Conservation (phyloP, 2,797 vertebrate species). For the Chelonia mydas region DNA sequence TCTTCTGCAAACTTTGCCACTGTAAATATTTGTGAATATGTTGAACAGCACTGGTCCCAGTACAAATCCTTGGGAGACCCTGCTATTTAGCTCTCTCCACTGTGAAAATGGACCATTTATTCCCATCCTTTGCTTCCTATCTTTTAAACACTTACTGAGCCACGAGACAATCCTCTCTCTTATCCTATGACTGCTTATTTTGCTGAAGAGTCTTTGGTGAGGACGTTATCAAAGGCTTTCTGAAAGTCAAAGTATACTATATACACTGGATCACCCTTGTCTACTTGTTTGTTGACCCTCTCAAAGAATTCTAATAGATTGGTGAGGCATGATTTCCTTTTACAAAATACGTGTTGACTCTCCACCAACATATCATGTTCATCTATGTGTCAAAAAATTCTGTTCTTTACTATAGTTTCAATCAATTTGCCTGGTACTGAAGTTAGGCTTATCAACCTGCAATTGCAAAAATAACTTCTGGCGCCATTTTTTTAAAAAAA, state of each 20-base stretch:
- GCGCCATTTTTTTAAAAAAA: too few species aligned
- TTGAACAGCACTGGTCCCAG: neutral
- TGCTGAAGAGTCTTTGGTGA: neutral
- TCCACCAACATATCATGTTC: too few species aligned
- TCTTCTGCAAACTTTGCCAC: neutral
- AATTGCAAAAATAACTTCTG: neutral
- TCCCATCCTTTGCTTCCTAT: neutral
- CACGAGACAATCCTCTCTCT: neutral
- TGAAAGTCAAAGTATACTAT: neutral
- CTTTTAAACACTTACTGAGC: neutral
- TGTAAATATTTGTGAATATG: neutral
- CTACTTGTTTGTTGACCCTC: neutral
- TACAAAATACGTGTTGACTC: neutral
- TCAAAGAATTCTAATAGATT: neutral
- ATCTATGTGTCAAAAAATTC: neutral
- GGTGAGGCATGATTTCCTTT: neutral
- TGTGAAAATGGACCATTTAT: neutral
- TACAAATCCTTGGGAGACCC: neutral
- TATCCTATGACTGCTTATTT: neutral
- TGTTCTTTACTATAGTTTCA: too few species aligned
- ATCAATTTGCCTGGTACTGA: neutral
- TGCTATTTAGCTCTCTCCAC: neutral
- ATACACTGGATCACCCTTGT: neutral
- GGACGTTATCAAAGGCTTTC: neutral
- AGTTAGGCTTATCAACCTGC: neutral